Evolutionary conservation across 1,140 invertebrate genomes (phyloP).

Genomic region (Alviniconcha marisindica): DNA sequence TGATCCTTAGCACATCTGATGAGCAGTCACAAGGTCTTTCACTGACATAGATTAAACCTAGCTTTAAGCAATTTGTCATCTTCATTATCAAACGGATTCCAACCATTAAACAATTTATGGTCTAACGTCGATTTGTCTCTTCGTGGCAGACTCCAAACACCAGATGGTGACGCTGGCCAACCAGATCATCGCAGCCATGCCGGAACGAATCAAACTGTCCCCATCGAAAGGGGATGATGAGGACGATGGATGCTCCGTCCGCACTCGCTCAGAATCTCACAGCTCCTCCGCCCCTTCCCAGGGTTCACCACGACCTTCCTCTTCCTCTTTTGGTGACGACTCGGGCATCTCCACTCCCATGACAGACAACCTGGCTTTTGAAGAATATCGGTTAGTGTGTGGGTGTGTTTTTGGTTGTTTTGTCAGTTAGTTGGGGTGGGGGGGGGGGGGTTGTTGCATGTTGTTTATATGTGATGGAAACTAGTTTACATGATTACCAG

Average conservation of each 20-base stretch:
- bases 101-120: not conserved
- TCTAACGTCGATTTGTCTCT: too few species aligned
- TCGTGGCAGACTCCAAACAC: slow-evolving; percentile 85
- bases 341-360: slow-evolving; percentile 74
- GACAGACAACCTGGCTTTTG: slow-evolving; percentile 73
- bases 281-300: slow-evolving; percentile 69
- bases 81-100: not conserved
- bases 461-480: not conserved
- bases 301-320: slow-evolving; percentile 67
- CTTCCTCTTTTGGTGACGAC: slow-evolving; percentile 72
- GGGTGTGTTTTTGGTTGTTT: not conserved
- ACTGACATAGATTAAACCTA: not conserved
- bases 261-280: slow-evolving; percentile 71
- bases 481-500: too few species aligned
- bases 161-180: slow-evolving; percentile 92
- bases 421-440: not conserved
- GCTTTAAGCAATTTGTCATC: not conserved
- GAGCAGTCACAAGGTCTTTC: too few species aligned
- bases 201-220: slow-evolving; percentile 90
- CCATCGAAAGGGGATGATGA: slow-evolving; percentile 66
- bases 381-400: slow-evolving; percentile 69
- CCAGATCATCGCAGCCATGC: slow-evolving; percentile 98
- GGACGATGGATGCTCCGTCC: slow-evolving; percentile 44
- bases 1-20: too few species aligned
- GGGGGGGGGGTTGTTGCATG: not conserved